A percentile compares a stretch with the other conserved stretches of the same genome.
Conservation (phyloP, 2,888 invertebrate species). For the Ectemnius lituratus region DNA sequence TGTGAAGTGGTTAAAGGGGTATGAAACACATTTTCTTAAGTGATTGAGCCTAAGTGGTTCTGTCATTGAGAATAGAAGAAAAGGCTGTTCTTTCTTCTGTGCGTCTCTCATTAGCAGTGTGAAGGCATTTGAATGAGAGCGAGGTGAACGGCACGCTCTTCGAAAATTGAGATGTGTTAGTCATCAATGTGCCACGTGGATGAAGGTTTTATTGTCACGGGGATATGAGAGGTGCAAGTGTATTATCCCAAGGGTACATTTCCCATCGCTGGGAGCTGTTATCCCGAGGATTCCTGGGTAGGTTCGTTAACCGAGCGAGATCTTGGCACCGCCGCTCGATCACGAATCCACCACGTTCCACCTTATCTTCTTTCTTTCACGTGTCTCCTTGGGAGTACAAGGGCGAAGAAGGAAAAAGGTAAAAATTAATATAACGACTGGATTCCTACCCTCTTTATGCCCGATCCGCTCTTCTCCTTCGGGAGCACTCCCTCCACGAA, state of each 20-base stretch:
- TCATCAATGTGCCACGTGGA: no score
- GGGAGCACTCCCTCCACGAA: background rate
- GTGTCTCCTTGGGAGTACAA: background rate
- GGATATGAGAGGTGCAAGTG: conserved; percentile 38
- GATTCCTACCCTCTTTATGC: background rate
- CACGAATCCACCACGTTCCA: conserved; percentile 39
- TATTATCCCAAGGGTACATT: conserved; percentile 66
- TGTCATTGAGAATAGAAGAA: no score
- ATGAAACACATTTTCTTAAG: no score
- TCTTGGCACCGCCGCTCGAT: conserved; percentile 51
- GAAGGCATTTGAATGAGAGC: no score
- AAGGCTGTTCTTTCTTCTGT: no score
- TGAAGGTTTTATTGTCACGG: conserved; percentile 48
- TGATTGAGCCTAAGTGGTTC: no score
- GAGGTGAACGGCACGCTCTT: conserved; percentile 19
- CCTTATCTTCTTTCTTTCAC: conserved; percentile 49
- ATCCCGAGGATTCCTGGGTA: conserved; percentile 68
- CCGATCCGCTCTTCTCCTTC: background rate
- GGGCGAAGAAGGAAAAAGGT: conserved; percentile 33
- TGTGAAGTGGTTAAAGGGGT: no score
- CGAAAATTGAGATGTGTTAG: background rate
- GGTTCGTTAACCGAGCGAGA: conserved; percentile 67
- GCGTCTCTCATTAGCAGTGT: no score
- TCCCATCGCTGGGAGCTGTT: conserved; percentile 64
- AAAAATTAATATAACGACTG: conserved; percentile 11